Evolutionary conservation across 2,888 invertebrate species (phyloP), one percentile per base, ranked within the genome.

Genomic region (Epirrhoe alternata): DNA sequence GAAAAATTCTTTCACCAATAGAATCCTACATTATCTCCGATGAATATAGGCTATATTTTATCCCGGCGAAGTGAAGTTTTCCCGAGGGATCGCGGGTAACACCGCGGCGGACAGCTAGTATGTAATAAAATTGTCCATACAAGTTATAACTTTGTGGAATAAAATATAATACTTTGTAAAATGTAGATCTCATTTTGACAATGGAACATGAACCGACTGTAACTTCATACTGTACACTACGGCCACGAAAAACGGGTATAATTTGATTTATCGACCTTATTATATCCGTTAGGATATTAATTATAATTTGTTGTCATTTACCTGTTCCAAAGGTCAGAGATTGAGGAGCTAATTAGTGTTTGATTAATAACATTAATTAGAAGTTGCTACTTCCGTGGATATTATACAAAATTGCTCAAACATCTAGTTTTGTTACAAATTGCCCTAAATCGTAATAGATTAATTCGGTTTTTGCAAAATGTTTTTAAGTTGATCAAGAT

Each of bases 321-420:
- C 66, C 63, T 47, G 59, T 54, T 67, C 57, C 24, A 49, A 70
- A 71, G 69, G 69, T 71, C 64, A 67, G 45, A 55, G 63, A 70
- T 58, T 69, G 58, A 71, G 31, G 61, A 52, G 49, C 61, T 56
- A 71, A 68, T 70, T 66, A 70, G 64, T 54, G 42, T 55, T 61
- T 66, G 62, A 73, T 73, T 56, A 68, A 62, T 67, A 64, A 42
- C 54, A 63, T 56, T 58, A 57, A 54, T 61, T 60, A 58, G 8
- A 42, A 49, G 2, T 58, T 54, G 16, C 35, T 24, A 65, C 68
- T 68, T 73, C 69, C 71, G 67, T 50, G 30, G 24, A 35, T 59
- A 67, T 66, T 68, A 61, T 58, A 54, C 17, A 49, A 35, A 53
- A 61, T 69, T 66, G 61, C 64, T 60, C 14, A 53, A 61, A 7